Percentiles rank a stretch among this genome's conserved stretches.
phyloP scores from a whole-genome alignment of 2,888 invertebrate genomes.

The Venusia cambrica region DNA sequence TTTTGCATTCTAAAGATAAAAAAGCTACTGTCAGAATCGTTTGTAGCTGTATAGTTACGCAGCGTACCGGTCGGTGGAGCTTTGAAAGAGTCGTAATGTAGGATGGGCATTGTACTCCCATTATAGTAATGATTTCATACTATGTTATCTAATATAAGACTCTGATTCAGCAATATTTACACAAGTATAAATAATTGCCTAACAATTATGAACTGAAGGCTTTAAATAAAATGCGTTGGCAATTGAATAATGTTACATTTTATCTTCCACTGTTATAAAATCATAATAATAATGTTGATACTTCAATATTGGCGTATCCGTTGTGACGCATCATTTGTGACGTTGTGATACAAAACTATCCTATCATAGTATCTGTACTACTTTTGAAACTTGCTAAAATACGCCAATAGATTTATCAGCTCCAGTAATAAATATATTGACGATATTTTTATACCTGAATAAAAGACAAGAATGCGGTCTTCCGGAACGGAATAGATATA shows the following conservation, averaged over 20 bases:
- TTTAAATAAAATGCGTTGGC: slow-evolving; percentile 23
- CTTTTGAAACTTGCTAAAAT: slow-evolving; percentile 1
- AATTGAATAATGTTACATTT: slow-evolving; percentile 13
- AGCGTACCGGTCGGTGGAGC: too few relatives aligned
- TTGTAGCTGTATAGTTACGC: too few relatives aligned
- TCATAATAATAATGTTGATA: slow-evolving; percentile 6
- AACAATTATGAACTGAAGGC: slow-evolving; percentile 24
- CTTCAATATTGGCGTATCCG: slow-evolving; percentile 9
- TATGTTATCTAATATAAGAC: too few relatives aligned
- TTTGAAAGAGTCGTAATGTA: too few relatives aligned
- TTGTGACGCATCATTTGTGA: background rate
- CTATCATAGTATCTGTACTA: background rate
- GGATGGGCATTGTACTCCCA: too few relatives aligned
- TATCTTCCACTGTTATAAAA: slow-evolving; percentile 21
- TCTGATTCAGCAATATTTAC: slow-evolving; percentile 21
- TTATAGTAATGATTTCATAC: too few relatives aligned
- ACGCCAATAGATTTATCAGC: slow-evolving; percentile 6
- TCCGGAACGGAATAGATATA: slow-evolving; percentile 17
- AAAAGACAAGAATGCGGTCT: slow-evolving; percentile 45
- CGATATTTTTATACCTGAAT: slow-evolving; percentile 73
- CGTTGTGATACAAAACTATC: background rate
- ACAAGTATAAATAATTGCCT: slow-evolving; percentile 17
- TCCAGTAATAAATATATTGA: slow-evolving; percentile 38
- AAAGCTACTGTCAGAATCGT: too few relatives aligned
- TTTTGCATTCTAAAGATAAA: too few relatives aligned